Percentiles rank a stretch among this genome's conserved stretches.
These are phyloP conservation scores for Ondatra zibethicus DNA, from an alignment of 2,113 vertebrate genomes.

Conservation along the genomic window DNA sequence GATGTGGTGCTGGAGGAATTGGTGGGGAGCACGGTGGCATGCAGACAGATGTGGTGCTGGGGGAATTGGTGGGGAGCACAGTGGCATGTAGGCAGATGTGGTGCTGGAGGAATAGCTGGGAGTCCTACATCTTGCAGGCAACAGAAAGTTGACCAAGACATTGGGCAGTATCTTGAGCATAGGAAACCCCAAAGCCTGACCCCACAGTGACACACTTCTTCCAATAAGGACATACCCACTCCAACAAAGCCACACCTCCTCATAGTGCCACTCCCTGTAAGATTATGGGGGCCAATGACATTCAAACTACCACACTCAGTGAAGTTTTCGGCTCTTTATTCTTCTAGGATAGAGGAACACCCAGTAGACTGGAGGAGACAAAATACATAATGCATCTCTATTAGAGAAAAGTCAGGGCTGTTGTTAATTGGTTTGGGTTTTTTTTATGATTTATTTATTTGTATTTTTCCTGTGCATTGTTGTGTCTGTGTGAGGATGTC, in stretches of 20 bases:
- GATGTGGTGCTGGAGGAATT: neutral
- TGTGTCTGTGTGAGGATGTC: neutral
- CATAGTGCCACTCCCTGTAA: neutral
- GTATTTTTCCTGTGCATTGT: neutral
- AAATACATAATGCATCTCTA: neutral
- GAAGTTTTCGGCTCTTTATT: conserved; percentile 58
- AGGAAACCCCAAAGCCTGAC: neutral
- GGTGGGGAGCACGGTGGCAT: neutral
- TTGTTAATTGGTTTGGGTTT: neutral
- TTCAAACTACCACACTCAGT: neutral
- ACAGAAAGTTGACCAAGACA: neutral
- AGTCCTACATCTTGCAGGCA: neutral
- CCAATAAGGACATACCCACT: neutral
- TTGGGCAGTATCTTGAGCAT: neutral
- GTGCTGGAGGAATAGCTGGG: neutral
- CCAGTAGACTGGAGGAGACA: conserved; percentile 4
- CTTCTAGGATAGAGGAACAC: conserved; percentile 58
- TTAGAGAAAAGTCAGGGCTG: neutral
- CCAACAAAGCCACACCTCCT: neutral
- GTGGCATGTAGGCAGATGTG: neutral
- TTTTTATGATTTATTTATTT: neutral
- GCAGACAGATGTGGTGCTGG: neutral
- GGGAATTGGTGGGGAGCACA: no score
- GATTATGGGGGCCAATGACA: neutral
- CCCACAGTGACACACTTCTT: neutral